These are phyloP conservation scores for Platycheirus albimanus DNA, from an alignment of 2,888 invertebrate genomes.

Conservation along the genomic window DNA sequence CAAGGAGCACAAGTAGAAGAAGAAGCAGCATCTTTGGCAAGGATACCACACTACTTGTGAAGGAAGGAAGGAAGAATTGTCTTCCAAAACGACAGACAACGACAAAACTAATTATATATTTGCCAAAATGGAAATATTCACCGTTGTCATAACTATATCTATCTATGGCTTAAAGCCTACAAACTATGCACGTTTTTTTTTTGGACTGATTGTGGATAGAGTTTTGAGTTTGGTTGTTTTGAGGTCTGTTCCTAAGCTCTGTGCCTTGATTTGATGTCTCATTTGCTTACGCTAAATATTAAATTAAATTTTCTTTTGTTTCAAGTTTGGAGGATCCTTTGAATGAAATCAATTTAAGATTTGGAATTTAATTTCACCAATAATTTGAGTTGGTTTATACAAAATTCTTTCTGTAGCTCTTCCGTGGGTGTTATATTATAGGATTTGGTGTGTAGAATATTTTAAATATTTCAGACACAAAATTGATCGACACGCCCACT, in stretches of 20 bases:
- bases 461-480: too few species aligned
- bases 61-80: background rate
- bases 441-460: too few species aligned
- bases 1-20: slow-evolving; percentile 27
- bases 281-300: slow-evolving; percentile 28
- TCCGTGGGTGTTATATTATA: too few species aligned
- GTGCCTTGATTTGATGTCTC: slow-evolving; percentile 47
- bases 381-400: too few species aligned
- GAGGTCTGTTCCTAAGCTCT: slow-evolving; percentile 15
- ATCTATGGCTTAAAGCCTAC: background rate
- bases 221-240: slow-evolving; percentile 22
- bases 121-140: slow-evolving; percentile 69
- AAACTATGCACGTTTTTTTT: background rate
- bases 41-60: background rate
- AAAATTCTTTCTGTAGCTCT: too few species aligned
- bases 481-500: too few species aligned
- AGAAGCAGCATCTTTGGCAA: slow-evolving; percentile 18
- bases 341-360: too few species aligned
- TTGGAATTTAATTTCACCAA: too few species aligned
- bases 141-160: background rate
- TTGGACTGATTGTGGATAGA: slow-evolving; percentile 6
- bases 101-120: slow-evolving; percentile 74
- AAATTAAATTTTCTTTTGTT: background rate
- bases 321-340: background rate
- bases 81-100: slow-evolving; percentile 56